Evolutionary conservation across 2,888 invertebrate species (phyloP), one percentile per base, ranked within the genome.

Genomic region (Odontothrips loti): DNA sequence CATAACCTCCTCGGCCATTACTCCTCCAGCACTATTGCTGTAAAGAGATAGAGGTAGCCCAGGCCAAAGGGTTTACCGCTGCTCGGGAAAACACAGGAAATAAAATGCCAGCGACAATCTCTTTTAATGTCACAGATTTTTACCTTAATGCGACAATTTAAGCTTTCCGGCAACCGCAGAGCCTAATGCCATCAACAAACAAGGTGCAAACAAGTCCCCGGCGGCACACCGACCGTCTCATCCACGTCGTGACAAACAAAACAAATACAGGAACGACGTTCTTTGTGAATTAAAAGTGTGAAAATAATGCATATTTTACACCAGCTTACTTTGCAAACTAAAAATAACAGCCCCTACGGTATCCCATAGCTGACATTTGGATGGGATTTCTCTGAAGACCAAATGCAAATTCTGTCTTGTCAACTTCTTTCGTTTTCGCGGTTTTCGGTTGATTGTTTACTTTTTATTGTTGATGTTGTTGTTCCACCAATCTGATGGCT

Each of bases 351-450:
- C 34, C 2, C 34, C 34, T 6, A 4, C 2, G 34, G 34, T 43
- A 4, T 43, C 3, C 68, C 68, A 75, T 75, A 12, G n/a, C 27
- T 27, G 27, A 75, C 27, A 75, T 8, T 27, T 23, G 34, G 34
- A 6, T 43, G 6, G 34, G 34, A 43, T 43, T 43, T 43, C 34
- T 43, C 2, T 43, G 34, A 43, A 43, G 34, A 43, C 34, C 34
- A 58, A 27, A 75, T 75, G 68, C 68, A 75, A 75, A 75, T 75
- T 27, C 12, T 27, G 12, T 75, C 23, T 75, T 75, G 68, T 75
- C 68, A 75, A 75, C 68, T 75, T 68, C 11, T 27, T 75, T 27
- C 68, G 68, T 75, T 75, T 75, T 75, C 68, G 68, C 68, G 68
- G 27, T 75, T 75, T 75, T 27, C 11, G 9, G 68, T 2, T 75